Conservation (phyloP, 2,888 invertebrate species). For the Macaria liturata region DNA sequence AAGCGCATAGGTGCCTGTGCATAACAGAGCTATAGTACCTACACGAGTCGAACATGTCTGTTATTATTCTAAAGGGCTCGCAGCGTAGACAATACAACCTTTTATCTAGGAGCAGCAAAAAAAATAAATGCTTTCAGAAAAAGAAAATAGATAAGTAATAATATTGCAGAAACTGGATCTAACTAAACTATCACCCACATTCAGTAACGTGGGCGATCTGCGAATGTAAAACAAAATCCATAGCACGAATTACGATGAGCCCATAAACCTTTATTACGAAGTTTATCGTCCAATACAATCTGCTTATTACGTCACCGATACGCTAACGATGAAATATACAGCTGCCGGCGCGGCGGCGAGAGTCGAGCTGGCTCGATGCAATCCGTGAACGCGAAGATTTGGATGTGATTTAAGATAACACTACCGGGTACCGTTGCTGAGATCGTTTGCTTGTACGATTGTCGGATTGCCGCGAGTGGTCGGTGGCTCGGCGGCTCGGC, state of each 20-base stretch:
- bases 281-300: slow-evolving; percentile 28
- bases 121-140: too few relatives aligned
- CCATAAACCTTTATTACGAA: slow-evolving; percentile 13
- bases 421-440: slow-evolving; percentile 67
- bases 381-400: slow-evolving; percentile 53
- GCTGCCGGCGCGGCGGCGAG: slow-evolving; percentile 29
- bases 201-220: too few relatives aligned
- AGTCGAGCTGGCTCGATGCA: slow-evolving; percentile 21
- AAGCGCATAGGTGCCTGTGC: too few relatives aligned
- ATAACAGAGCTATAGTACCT: too few relatives aligned
- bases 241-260: background rate
- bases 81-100: too few relatives aligned
- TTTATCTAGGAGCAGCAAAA: too few relatives aligned
- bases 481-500: slow-evolving; percentile 41
- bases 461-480: slow-evolving; percentile 53
- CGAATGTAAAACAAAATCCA: too few relatives aligned
- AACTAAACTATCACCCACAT: too few relatives aligned
- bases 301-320: slow-evolving; percentile 27
- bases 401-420: slow-evolving; percentile 67
- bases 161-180: too few relatives aligned
- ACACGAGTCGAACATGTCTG: too few relatives aligned
- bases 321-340: slow-evolving; percentile 35
- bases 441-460: slow-evolving; percentile 63
- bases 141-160: too few relatives aligned
- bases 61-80: too few relatives aligned